These are phyloP conservation scores for Oligia fasciuncula DNA, from an alignment of 2,888 invertebrate species.

Conservation along the genomic window DNA sequence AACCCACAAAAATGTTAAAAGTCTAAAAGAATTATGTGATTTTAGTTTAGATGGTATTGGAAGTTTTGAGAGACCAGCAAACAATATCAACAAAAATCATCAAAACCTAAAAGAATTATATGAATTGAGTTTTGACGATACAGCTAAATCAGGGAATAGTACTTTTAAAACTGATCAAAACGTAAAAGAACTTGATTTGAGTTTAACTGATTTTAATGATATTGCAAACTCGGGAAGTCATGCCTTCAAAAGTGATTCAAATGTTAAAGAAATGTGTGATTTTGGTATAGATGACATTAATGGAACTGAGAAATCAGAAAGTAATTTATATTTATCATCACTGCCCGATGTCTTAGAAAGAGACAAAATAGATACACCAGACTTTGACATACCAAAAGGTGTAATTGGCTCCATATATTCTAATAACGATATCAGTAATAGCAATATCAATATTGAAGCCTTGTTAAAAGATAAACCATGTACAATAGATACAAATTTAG, in stretches of 20 bases:
- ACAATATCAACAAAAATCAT: slow-evolving; percentile 2
- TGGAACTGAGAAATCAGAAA: slow-evolving; percentile 7
- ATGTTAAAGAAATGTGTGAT: slow-evolving; percentile 44
- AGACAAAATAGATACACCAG: slow-evolving; percentile 27
- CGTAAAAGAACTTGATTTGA: slow-evolving; percentile 28
- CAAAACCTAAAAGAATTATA: slow-evolving; percentile 29
- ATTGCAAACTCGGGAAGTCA: slow-evolving; percentile 22
- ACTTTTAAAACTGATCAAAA: slow-evolving; percentile 11
- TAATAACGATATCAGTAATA: slow-evolving; percentile 41
- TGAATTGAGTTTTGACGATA: slow-evolving; percentile 30
- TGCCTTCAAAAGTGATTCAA: slow-evolving; percentile 7
- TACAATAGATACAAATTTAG: slow-evolving; percentile 80
- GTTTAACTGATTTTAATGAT: slow-evolving; percentile 27
- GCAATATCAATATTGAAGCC: slow-evolving; percentile 41
- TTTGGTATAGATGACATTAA: slow-evolving; percentile 20
- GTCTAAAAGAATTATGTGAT: slow-evolving; percentile 37
- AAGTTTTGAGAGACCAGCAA: slow-evolving; percentile 17
- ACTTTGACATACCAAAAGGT: slow-evolving; percentile 46
- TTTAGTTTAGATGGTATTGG: slow-evolving; percentile 37
- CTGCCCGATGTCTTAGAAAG: slow-evolving; percentile 30
- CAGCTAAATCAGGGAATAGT: slow-evolving; percentile 15
- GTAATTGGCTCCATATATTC: slow-evolving; percentile 9
- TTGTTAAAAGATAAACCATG: slow-evolving; percentile 65
- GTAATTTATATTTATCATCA: slow-evolving; percentile 42
- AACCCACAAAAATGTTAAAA: slow-evolving; percentile 5